Base-by-base conservation (phyloP, 2,113 vertebrate species). In the Paraplagusia blochii region DNA sequence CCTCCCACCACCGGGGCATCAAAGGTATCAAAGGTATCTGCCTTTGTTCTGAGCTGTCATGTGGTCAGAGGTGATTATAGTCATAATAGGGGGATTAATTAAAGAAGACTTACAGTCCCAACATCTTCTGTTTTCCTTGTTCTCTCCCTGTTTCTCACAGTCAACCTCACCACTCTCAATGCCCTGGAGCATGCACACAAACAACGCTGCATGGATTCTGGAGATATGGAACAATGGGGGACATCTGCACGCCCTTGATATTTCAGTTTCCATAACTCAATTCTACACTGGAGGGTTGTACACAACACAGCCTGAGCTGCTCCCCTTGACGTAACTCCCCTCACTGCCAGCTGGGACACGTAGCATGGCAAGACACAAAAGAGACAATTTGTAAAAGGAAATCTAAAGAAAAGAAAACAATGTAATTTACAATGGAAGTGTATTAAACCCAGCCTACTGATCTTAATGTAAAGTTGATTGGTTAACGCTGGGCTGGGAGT, bases 311-410 rank as follows among this genome's bases (percentile, higher is more conserved):
- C 72, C 72, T 73, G 67, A 71, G 58, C 11, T 44, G 12, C 80
- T 73, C 44, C 69, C 48, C 69, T 77, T 63, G 39, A 87, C 74
- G 79, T 60, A 73, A 63, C 39, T 19, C 63, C 6, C 34, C 47
- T 49, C 57, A 34, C 47, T 70, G 61, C 83, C 55, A 81, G 81
- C 80, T 69, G 71, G 66, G 76, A 83, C 83, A 73, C 63, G 83
- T 65, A 74, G 62, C 45, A 59, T 1, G 48, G 53, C 36, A 19
- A 48, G 14, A 15, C 34, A 53, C 10, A 47, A 58, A 61, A 63
- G 52, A 56, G 12, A 63, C 9, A 61, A 14, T 16, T 13, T 13
- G 52, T 47, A 4, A 9, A 46, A 48, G 42, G 12, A 63, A 46
- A 4, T 35, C 3, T 6, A 4, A 14, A 17, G 46, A 11, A 7